phyloP scores from a whole-genome alignment of 1,140 invertebrate genomes.

The honey bee (Apis mellifera) region DNA sequence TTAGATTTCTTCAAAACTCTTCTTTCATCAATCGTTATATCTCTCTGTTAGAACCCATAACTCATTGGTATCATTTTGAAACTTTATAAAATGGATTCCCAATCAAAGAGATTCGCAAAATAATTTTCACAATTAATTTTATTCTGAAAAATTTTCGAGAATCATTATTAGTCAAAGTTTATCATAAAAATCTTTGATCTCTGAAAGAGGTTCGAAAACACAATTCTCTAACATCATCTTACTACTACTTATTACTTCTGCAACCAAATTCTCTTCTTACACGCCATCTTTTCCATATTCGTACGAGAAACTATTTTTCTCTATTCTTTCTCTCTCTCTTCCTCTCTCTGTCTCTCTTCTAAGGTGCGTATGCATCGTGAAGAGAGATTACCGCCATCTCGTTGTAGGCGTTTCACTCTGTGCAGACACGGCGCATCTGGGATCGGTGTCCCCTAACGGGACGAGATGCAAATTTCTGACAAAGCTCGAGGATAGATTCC shows the following conservation, averaged over 20 bases:
- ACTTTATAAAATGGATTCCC: too few relatives aligned
- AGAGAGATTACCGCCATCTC: slow-evolving; percentile 24
- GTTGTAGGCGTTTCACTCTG: slow-evolving; percentile 31
- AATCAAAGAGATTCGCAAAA: too few relatives aligned
- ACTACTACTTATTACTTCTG: neutral
- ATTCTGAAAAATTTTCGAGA: too few relatives aligned
- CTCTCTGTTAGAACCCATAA: too few relatives aligned
- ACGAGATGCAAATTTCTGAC: slow-evolving; percentile 40
- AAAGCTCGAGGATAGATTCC: slow-evolving; percentile 34
- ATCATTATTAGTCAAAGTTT: too few relatives aligned
- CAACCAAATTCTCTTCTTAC: neutral
- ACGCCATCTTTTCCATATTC: slow-evolving; percentile 40
- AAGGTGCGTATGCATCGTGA: slow-evolving; percentile 1
- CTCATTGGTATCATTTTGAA: too few relatives aligned
- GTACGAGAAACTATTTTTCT: slow-evolving; percentile 19
- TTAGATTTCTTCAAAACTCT: too few relatives aligned
- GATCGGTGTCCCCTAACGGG: slow-evolving; percentile 42
- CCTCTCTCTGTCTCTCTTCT: neutral
- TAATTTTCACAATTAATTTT: too few relatives aligned
- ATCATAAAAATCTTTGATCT: too few relatives aligned
- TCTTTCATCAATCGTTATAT: too few relatives aligned
- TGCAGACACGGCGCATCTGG: slow-evolving; percentile 24
- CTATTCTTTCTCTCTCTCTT: neutral
- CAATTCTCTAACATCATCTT: neutral
- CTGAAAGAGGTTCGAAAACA: too few relatives aligned